phyloP scores from a whole-genome alignment of 2,888 invertebrate species.

The Tachina fera region DNA sequence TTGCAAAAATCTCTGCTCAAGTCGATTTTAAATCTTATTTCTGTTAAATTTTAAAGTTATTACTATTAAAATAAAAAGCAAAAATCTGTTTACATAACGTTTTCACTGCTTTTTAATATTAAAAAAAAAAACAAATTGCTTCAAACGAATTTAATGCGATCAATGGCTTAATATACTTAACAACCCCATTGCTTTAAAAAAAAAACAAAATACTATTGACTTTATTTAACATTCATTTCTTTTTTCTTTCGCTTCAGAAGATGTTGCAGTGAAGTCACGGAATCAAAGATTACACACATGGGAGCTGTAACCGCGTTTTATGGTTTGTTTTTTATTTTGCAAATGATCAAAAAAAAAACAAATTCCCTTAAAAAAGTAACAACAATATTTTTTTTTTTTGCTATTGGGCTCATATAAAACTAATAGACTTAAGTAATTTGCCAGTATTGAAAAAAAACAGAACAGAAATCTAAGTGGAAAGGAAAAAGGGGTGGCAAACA shows the following conservation, averaged over 20 bases:
- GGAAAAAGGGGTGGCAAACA: constrained; percentile 51
- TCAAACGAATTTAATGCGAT: constrained; percentile 38
- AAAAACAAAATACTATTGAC: constrained; percentile 39
- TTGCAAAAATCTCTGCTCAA: neutral
- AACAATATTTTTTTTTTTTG: constrained; percentile 33
- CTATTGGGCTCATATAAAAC: constrained; percentile 53
- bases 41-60: constrained; percentile 13
- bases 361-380: constrained; percentile 56
- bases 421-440: constrained; percentile 70
- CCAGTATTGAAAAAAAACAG: constrained; percentile 21
- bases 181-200: constrained; percentile 41
- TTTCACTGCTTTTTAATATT: neutral
- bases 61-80: constrained; percentile 1
- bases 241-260: neutral
- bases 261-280: constrained; percentile 18
- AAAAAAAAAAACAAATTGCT: constrained; percentile 36
- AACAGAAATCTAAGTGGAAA: neutral
- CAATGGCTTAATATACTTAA: neutral
- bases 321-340: constrained; percentile 77
- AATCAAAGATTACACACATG: constrained; percentile 81
- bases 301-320: constrained; percentile 83
- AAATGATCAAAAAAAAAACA: constrained; percentile 52
- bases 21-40: neutral
- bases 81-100: neutral
- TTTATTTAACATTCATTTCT: constrained; percentile 18